Evolutionary conservation across 92 coral and sea anemone genomes (phyloP).

Genomic region (Parazoanthus darwini): DNA sequence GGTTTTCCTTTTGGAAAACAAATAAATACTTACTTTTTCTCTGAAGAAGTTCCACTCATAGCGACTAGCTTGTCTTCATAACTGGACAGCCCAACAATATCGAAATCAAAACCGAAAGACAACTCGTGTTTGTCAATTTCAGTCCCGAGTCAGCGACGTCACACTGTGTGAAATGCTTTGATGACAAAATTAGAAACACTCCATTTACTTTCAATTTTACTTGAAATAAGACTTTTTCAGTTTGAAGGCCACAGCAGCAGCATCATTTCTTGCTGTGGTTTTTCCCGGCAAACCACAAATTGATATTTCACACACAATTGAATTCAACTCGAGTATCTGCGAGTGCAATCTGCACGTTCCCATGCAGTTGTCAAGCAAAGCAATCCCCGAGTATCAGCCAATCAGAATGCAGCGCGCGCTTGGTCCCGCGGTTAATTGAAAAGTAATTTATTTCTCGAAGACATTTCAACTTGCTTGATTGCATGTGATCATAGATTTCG

Average conservation of each 20-base stretch:
- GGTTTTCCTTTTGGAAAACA: neutral
- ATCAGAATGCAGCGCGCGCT: constrained; percentile 38
- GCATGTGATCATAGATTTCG: no score
- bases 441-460: no score
- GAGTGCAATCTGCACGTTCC: constrained; percentile 32
- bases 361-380: constrained; percentile 42
- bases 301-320: neutral
- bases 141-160: constrained; percentile 9
- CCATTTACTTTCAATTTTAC: neutral
- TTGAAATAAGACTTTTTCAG: neutral
- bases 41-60: constrained; percentile 73
- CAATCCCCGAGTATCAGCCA: constrained; percentile 11
- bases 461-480: no score
- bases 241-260: neutral
- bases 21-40: constrained; percentile 64
- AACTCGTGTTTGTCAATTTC: neutral
- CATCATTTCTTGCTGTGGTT: neutral
- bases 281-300: constrained; percentile 9
- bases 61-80: neutral
- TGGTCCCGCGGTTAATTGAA: neutral
- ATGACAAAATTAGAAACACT: neutral
- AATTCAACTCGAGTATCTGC: neutral
- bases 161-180: constrained; percentile 15
- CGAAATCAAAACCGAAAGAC: neutral
- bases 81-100: constrained; percentile 1